Percentiles rank a stretch among this genome's conserved stretches.
phyloP scores from a whole-genome alignment of 53 echinoderm and acorn worm species.

The Stichopus horrens region DNA sequence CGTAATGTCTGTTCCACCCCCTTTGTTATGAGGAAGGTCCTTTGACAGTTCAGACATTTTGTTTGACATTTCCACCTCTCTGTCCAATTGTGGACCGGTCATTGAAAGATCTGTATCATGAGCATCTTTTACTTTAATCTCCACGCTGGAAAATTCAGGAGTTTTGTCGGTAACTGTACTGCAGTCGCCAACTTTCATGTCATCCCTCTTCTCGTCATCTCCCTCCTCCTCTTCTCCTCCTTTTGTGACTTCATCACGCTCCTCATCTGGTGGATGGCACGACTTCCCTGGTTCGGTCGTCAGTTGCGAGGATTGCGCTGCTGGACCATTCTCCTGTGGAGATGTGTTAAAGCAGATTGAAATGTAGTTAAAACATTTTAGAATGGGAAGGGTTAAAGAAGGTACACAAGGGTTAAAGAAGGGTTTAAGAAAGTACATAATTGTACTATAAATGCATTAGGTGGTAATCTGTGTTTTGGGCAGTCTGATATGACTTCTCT shows the following conservation, averaged over 20 bases:
- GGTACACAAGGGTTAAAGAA: no score
- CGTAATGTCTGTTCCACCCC: not conserved
- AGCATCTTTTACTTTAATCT: not conserved
- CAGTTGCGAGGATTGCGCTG: not conserved
- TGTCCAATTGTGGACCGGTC: not conserved
- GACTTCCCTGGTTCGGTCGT: not conserved
- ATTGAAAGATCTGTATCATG: not conserved
- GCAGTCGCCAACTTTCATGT: not conserved
- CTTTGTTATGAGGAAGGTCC: not conserved
- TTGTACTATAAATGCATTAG: no score
- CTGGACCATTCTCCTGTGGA: not conserved
- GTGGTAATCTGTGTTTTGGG: no score
- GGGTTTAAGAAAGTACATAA: no score
- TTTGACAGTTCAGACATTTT: not conserved
- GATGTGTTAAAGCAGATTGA: not conserved
- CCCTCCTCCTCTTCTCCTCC: not conserved
- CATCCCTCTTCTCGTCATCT: not conserved
- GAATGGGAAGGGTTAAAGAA: no score
- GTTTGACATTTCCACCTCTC: not conserved
- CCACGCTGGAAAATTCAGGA: not conserved
- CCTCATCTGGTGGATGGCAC: not conserved
- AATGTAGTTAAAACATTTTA: no score
- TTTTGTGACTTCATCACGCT: not conserved
- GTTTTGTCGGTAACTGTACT: no score
- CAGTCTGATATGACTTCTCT: no score